Evolutionary conservation across 2,113 vertebrate species (phyloP).

Genomic region (Cyrtonyx montezumae): DNA sequence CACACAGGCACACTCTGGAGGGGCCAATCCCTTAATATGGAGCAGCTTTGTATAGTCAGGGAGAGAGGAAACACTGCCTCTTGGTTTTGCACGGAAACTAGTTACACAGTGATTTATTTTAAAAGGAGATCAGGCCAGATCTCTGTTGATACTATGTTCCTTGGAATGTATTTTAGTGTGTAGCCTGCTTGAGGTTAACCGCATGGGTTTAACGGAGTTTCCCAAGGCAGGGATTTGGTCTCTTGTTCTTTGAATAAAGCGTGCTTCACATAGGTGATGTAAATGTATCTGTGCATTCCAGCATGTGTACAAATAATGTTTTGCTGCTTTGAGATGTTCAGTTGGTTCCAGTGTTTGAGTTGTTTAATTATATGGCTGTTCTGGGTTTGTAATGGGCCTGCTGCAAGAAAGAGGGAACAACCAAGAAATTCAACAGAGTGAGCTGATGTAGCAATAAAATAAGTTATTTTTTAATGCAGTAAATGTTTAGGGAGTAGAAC

Average conservation of each 20-base stretch:
- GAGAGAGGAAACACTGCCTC: neutral
- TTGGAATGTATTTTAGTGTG: conserved; percentile 6
- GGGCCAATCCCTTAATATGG: accelerated
- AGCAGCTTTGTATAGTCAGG: neutral
- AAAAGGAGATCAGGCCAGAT: neutral
- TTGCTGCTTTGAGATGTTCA: neutral
- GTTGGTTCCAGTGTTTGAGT: neutral
- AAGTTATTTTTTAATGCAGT: neutral
- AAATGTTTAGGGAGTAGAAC: neutral
- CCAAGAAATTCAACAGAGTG: neutral
- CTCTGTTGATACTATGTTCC: neutral
- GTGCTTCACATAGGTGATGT: neutral
- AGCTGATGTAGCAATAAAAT: neutral
- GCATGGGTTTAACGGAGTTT: neutral
- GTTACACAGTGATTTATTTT: conserved; percentile 37
- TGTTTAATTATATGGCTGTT: neutral
- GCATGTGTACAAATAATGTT: neutral
- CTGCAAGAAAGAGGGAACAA: neutral
- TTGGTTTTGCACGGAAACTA: conserved; percentile 7
- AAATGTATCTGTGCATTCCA: neutral
- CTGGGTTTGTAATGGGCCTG: neutral
- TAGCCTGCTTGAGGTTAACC: neutral
- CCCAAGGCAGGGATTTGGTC: neutral
- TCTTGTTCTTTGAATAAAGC: conserved; percentile 21
- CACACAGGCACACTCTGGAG: conserved; percentile 23